phyloP scores from a whole-genome alignment of 2,113 vertebrate genomes.

The Misgurnus anguillicaudatus region DNA sequence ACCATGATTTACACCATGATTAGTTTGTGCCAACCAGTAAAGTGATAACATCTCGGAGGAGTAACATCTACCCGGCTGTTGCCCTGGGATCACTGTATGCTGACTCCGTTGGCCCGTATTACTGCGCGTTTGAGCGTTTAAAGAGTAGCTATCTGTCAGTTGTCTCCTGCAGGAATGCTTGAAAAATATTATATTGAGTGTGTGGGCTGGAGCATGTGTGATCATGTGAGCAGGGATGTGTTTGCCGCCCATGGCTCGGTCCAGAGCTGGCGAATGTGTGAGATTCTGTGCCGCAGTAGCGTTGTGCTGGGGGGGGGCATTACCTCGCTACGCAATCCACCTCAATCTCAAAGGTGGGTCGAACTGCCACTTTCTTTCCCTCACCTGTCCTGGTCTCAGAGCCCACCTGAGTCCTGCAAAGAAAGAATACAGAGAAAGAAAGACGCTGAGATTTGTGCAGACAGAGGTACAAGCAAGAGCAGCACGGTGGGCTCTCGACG shows the following conservation, averaged over 20 bases:
- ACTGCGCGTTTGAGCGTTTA: background rate
- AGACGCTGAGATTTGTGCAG: constrained; percentile 33
- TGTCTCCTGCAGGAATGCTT: background rate
- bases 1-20: background rate
- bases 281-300: constrained; percentile 70
- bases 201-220: constrained; percentile 36
- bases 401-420: constrained; percentile 37
- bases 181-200: constrained; percentile 40
- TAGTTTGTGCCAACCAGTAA: background rate
- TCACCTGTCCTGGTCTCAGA: constrained; percentile 40
- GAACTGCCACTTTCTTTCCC: constrained; percentile 3
- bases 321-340: constrained; percentile 33
- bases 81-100: background rate
- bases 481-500: constrained; percentile 66
- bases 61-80: too few species aligned
- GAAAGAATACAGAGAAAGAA: constrained; percentile 27
- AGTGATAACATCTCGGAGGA: background rate
- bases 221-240: constrained; percentile 53
- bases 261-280: constrained; percentile 64
- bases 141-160: background rate
- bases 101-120: background rate
- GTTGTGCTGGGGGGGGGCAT: constrained; percentile 58
- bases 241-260: constrained; percentile 71
- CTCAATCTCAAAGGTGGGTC: constrained; percentile 14
- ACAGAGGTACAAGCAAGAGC: constrained; percentile 60